Evolutionary conservation across 2,888 invertebrate genomes (phyloP), one percentile per base, ranked within the genome.

Genomic region (Torymus auratus): DNA sequence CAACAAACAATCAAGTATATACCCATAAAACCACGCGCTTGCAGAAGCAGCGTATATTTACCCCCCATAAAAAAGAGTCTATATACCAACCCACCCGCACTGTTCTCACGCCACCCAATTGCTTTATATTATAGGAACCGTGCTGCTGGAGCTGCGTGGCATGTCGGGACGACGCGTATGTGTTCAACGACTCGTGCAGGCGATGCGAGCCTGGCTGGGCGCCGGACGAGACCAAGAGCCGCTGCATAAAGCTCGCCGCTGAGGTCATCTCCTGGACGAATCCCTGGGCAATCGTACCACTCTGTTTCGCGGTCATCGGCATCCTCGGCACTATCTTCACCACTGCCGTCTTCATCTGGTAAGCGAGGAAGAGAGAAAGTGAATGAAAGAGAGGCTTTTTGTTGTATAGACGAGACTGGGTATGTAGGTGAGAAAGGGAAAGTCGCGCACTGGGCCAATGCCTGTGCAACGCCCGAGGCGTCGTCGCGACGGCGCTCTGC

Each of bases 111-210:
- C 28, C 28, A 7, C 2, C 1, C 7, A 28, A 28, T 28, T 28
- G 28, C 3, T 28, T 28, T 28, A 23, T 78, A 67, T 86, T 86
- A 14, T 86, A 93, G 93, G 93, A 93, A 87, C 92, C 92, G 73
- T 95, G 95, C 86, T 95, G 95, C 87, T 95, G 95, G 95, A 93
- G 92, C 52, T 95, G 95, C 88, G 93, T 94, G 50, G 91, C 93
- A 2, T 95, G 95, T 87, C 91, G 93, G 53, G 93, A 93, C 74
- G 93, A 93, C 82, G 93, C 94, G 28, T 94, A 92, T 85, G 93
- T 93, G 13, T 92, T 92, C 86, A 93, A 94, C 87, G 93, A 93
- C 87, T 94, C 93, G 2, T 94, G 94, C 87, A 88, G 89, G 55
- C 90, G 92, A 10, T 94, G 94, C 85, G 89, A 90, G 20, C 91